Base-by-base conservation (phyloP, 2,888 invertebrate genomes). In the Psococerastis gibbosa region DNA sequence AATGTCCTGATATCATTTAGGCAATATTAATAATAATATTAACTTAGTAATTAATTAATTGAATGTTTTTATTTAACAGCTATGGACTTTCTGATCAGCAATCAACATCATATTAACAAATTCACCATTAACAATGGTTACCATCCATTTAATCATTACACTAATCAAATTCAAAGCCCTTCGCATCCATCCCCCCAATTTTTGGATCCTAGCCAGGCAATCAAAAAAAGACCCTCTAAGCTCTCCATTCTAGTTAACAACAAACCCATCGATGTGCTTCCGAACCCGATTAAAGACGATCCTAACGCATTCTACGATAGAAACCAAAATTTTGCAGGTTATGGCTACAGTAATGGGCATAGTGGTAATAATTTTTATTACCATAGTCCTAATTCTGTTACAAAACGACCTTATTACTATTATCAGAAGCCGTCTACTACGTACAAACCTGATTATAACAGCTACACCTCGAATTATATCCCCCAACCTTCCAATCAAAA, bases 331-430 rank as follows among this genome's bases (percentile, higher is more conserved):
- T 13, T 6, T 38, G n/a, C 17, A 13, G n/a, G 13, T 18, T 9
- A 38, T 20, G 16, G 20, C 17, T 4, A 38, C 20, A 16, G 17
- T 5, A n/a, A n/a, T n/a, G n/a, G n/a, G n/a, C n/a, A n/a, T n/a
- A n/a, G n/a, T n/a, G n/a, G n/a, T n/a, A 38, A 38, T 22, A 38
- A 38, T 38, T 38, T 20, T 17, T 16, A 38, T 20, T 38, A 38
- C 38, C 13, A 38, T 11, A 20, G 22, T 20, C 38, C 15, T 18
- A 38, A 38, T 17, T 38, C 38, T 3, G 38, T 38, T 17, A 38
- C 38, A 3, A 38, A 38, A 38, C 38, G 38, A 20, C 38, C 38
- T 17, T 38, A 20, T 38, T 38, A 38, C 20, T 38, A 38, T 18
- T 38, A 38, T 18, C 20, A 38, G 6, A 38, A 38, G 11, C 38